Conservation (phyloP, 2,113 vertebrate species). For the Gallinago undulata region DNA sequence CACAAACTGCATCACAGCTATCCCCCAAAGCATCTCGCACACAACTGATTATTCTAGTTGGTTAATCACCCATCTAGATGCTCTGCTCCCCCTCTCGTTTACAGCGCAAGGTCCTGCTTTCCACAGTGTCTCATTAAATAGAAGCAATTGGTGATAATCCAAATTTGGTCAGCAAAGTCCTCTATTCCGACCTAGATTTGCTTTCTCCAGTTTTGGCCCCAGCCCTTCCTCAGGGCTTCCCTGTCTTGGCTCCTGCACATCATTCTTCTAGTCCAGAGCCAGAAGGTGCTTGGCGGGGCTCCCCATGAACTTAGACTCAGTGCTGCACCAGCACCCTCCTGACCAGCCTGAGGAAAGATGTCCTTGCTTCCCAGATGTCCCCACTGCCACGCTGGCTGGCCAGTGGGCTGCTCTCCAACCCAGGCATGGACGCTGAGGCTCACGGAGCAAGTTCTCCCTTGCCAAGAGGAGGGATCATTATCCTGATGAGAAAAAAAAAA, state of each 20-base stretch:
- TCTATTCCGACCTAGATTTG: neutral
- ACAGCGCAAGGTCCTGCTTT: neutral
- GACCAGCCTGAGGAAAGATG: neutral
- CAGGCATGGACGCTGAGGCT: neutral
- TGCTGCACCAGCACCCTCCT: neutral
- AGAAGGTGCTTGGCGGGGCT: neutral
- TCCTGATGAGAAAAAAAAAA: neutral
- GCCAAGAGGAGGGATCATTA: neutral
- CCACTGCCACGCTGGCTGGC: neutral
- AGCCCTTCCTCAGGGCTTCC: neutral
- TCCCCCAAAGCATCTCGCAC: slow-evolving; percentile 60
- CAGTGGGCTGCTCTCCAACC: neutral
- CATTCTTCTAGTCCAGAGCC: neutral
- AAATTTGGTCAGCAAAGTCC: slow-evolving; percentile 36
- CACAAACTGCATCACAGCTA: slow-evolving; percentile 63
- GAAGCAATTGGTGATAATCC: slow-evolving; percentile 42
- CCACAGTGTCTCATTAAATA: slow-evolving; percentile 37
- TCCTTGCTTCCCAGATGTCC: neutral
- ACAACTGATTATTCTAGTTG: slow-evolving; percentile 32
- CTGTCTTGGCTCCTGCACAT: neutral
- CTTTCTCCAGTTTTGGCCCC: slow-evolving; percentile 6
- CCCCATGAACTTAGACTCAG: neutral
- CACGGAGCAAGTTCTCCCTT: neutral
- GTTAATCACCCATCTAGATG: slow-evolving; percentile 46
- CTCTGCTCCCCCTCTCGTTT: slow-evolving; percentile 43